Percentiles rank a stretch among this genome's conserved stretches.
These are phyloP conservation scores for Catagonus wagneri DNA, from an alignment of 2,113 vertebrate genomes.

Conservation along the genomic window DNA sequence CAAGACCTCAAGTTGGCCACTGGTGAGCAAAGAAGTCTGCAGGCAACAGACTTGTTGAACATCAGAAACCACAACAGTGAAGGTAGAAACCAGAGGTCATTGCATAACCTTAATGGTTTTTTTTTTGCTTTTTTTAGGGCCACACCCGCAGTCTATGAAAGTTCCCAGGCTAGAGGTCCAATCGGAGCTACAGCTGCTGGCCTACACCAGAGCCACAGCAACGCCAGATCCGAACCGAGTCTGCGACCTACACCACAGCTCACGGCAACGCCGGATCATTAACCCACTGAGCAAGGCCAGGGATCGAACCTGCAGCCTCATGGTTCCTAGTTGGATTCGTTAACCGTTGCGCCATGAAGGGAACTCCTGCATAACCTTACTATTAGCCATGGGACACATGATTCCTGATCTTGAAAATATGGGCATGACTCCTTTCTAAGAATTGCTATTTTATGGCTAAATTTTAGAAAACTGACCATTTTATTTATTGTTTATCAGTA, in stretches of 20 bases:
- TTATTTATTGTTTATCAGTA: slow-evolving; percentile 86
- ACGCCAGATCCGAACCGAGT: no score
- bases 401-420: not conserved
- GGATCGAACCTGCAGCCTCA: no score
- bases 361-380: not conserved
- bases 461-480: slow-evolving; percentile 52
- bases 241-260: no score
- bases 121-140: no score
- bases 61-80: not conserved
- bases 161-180: no score
- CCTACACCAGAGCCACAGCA: no score
- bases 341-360: no score
- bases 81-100: not conserved
- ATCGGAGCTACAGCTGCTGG: no score
- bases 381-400: not conserved
- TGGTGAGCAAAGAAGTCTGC: not conserved
- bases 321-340: no score
- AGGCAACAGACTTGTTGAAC: not conserved
- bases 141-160: no score
- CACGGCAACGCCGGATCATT: no score
- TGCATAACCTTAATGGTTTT: not conserved
- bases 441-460: not conserved
- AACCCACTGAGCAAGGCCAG: no score
- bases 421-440: not conserved
- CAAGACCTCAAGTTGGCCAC: not conserved